Evolutionary conservation across 1,140 invertebrate genomes (phyloP), one percentile per base, ranked within the genome.

Genomic region (Batillaria attramentaria): DNA sequence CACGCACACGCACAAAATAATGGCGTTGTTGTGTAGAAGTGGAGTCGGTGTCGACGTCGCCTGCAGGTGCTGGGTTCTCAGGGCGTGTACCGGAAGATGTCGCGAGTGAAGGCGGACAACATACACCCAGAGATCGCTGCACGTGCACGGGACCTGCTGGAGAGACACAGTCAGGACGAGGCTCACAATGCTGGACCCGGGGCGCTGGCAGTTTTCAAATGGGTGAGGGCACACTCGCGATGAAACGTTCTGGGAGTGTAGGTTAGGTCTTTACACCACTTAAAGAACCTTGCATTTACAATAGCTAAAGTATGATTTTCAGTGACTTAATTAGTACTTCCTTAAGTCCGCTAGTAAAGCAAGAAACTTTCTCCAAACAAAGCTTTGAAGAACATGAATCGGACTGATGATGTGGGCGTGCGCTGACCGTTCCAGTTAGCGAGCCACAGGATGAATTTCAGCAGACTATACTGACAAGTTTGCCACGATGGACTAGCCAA

Each of bases 71-170:
- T 68, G 66, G 78, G 79, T 3, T 42, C 66, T 5, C 20, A 72
- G 0, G 77, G 81, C 16, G 43, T 82, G 28, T 37, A 69, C 35
- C 65, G 46, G 18, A 46, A 79, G 39, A 72, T 82, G 42, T 4
- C 42, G 3, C 42, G 65, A 39, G 24, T 82, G 50, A 24, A 77
- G 24, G 50, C 72, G 41, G 70, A 74, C 10, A 10, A 41, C 31
- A 20, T 82, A 6, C 73, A 82, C 62, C 78, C 77, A 2, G 78
- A 80, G 31, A 79, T 82, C 13, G 37, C 78, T 54, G 77, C 77
- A 33, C 62, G 81, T 33, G 72, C 78, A 18, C 16, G 24, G 31
- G 72, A 72, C 8, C 75, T 82, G 39, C 74, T 82, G 54, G 73
- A 72, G 24, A n/a, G 50, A 37, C 50, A 80, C 37, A 50, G 24